Evolutionary conservation across 2,113 vertebrate genomes (phyloP), one percentile per base, ranked within the genome.

Genomic region (Propithecus coquereli): DNA sequence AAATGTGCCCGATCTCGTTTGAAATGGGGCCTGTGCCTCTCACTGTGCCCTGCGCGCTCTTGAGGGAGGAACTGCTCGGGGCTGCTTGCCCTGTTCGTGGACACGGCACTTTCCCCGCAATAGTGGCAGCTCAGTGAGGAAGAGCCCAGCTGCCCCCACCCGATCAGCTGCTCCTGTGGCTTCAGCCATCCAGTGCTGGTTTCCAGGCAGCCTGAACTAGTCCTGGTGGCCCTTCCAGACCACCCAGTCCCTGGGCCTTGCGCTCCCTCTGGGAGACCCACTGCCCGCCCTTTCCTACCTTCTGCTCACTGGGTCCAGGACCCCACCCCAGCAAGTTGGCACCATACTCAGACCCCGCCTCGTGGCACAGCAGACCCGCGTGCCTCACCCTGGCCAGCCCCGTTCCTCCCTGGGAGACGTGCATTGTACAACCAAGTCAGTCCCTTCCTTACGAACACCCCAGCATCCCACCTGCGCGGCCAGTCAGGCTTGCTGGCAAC

Each of bases 391-490:
- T 32, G 10, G 30, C 30, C 37, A 18, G 52, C 37, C 52, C 66
- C 23, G 8, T 27, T 63, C 73, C 25, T 40, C 18, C 6, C 54
- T 34, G 6, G 8, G 34, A 63, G 17, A 37, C 22, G 2, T 45
- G 30, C 30, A 2, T 43, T 30, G 6, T 7, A 20, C 6, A 1
- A 17, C 30, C 14, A 2, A 9, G 2, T 16, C 6, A 14, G 20
- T 59, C 63, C 3, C 40, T 27, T 50, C 34, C 8, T 37, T 3
- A 11, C 1, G 3, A 34, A 13, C 16, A 40, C n/a, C 18, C 43
- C 25, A 25, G 8, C 47, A 34, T 27, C 22, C 22, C 6, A 18
- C 47, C 34, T 2, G 34, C 37, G 6, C 2, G 0, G 45, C 57
- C 57, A 43, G 30, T n/a, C 65, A 14, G 2, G 2, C 22, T 87